Evolutionary conservation across 2,797 vertebrate species (phyloP).

Genomic region (Dermochelys coriacea): DNA sequence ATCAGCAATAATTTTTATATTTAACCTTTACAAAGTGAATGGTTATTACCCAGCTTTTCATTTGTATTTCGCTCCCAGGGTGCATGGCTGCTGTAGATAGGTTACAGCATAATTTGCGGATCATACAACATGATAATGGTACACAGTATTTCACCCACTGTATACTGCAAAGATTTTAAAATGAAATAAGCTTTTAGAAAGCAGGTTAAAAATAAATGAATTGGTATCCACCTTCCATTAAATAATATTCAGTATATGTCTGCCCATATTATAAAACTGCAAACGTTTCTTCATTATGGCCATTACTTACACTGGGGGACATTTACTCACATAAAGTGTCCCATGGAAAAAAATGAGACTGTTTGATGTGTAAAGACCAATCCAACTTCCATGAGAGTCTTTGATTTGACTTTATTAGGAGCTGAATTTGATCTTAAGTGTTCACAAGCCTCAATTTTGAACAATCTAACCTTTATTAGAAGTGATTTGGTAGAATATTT

Average conservation of each 20-base stretch:
- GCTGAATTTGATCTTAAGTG: background rate
- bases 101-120: constrained; percentile 54
- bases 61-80: constrained; percentile 59
- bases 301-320: background rate
- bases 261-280: background rate
- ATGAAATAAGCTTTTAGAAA: constrained; percentile 39
- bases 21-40: constrained; percentile 70
- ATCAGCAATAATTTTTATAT: constrained; percentile 61
- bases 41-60: constrained; percentile 58
- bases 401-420: background rate
- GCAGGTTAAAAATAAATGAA: background rate
- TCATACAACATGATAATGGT: constrained; percentile 24
- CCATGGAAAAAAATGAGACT: background rate
- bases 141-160: background rate
- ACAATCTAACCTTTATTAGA: background rate
- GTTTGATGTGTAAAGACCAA: background rate
- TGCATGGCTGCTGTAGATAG: constrained; percentile 6
- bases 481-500: background rate
- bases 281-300: background rate
- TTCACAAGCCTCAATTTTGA: background rate
- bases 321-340: background rate
- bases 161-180: background rate
- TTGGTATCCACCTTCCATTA: background rate
- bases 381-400: background rate
- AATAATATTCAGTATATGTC: background rate